phyloP scores from a whole-genome alignment of 2,113 vertebrate genomes.

The Aphyosemion australe region DNA sequence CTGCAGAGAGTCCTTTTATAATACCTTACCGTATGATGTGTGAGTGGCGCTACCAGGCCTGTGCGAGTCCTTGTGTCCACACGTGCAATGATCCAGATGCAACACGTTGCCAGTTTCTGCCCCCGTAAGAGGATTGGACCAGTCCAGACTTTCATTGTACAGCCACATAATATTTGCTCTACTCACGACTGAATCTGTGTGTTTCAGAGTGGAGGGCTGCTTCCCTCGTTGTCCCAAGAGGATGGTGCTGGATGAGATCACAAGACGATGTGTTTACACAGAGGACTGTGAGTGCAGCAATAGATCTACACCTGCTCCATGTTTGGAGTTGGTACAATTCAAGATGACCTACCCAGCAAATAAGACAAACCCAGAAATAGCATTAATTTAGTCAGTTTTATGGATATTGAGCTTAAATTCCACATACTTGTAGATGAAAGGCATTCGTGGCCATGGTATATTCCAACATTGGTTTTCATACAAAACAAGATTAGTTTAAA shows the following conservation, averaged over 20 bases:
- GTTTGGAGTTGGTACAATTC: neutral
- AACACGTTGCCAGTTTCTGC: conserved; percentile 88
- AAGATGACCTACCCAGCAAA: too few relatives aligned
- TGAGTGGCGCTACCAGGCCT: conserved; percentile 94
- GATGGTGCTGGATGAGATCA: conserved; percentile 96
- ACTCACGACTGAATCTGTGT: conserved; percentile 28
- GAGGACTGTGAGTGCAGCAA: conserved; percentile 90
- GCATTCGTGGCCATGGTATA: too few relatives aligned
- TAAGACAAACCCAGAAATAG: neutral
- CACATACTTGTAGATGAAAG: too few relatives aligned
- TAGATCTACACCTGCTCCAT: neutral
- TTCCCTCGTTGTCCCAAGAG: conserved; percentile 91
- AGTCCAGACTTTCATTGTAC: conserved; percentile 6
- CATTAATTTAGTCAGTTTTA: too few relatives aligned
- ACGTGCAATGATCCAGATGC: conserved; percentile 91
- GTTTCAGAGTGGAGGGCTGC: conserved; percentile 93
- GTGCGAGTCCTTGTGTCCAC: conserved; percentile 90
- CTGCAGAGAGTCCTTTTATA: conserved; percentile 86
- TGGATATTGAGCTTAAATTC: too few relatives aligned
- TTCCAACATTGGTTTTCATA: too few relatives aligned
- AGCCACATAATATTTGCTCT: conserved; percentile 1
- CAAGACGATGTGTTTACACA: conserved; percentile 92
- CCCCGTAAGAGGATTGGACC: conserved; percentile 84
- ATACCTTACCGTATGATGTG: conserved; percentile 95
- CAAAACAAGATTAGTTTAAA: too few relatives aligned